Base-by-base conservation (phyloP, 2,888 invertebrate species). In the Cyclophora albipunctata region DNA sequence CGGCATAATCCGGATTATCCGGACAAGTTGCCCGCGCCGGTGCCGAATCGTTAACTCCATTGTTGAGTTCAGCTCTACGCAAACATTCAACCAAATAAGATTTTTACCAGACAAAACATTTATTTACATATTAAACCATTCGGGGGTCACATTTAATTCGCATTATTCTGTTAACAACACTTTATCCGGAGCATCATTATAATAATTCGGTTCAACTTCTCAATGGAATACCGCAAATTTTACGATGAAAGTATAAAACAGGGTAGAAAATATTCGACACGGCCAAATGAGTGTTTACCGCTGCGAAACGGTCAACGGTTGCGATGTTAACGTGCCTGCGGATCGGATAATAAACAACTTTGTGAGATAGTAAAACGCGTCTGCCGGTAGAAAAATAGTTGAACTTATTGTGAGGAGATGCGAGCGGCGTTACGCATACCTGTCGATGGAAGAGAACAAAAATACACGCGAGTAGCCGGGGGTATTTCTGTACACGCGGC, bases 1-100 rank as follows among this genome's bases (percentile, higher is more conserved):
- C 75, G 77, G 81, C 78, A 77, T 79, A 75, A 82, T 81, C 80
- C 75, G 78, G 81, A 81, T 84, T 67, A 82, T 81, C 78, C 75
- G 58, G 67, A 70, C 73, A 69, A 77, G 73, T 78, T 73, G 75
- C 67, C 64, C 69, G 62, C 59, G 64, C 63, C 63, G 67, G 66
- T 63, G 56, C 60, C 65, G 66, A 61, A 58, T 52, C 65, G 66
- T 63, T 62, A 65, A 63, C 67, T 67, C 67, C 69, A 71, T 71
- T 67, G 67, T 63, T 52, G 64, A 69, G 61, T 64, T 62, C 60
- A 60, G 58, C 67, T 61, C 62, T 58, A 63, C 58, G 59, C 64
- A 67, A 66, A 68, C 68, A 69, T 58, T 61, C 60, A 56, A 53
- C 60, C 57, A 64, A 67, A 70, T 62, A 62, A 64, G 64, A 69